Evolutionary conservation across 1,140 invertebrate genomes (phyloP).

Genomic region (Drosophila miranda): DNA sequence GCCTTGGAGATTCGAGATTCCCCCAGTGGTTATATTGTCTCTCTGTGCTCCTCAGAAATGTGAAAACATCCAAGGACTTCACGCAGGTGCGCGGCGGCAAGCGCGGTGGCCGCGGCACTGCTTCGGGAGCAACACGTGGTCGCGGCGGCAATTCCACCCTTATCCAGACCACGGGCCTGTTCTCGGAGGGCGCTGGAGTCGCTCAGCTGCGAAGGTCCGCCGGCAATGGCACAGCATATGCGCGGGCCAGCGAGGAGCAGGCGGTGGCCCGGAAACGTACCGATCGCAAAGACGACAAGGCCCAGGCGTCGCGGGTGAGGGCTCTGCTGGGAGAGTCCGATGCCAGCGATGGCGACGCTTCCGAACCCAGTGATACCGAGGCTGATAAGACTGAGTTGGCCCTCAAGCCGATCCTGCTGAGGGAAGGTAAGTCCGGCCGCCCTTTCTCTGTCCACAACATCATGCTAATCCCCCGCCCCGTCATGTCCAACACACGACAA

Average conservation of each 20-base stretch:
- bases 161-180: conserved; percentile 76
- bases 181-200: conserved; percentile 76
- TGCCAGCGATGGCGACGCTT: conserved; percentile 38
- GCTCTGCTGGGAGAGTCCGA: conserved; percentile 59
- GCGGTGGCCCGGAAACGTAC: conserved; percentile 56
- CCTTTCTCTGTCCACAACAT: background rate
- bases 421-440: conserved; percentile 53
- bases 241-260: conserved; percentile 52
- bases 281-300: conserved; percentile 62
- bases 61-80: conserved; percentile 78
- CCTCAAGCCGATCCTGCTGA: conserved; percentile 61
- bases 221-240: conserved; percentile 44
- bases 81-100: conserved; percentile 59
- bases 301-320: conserved; percentile 29
- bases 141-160: conserved; percentile 59
- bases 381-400: conserved; percentile 75
- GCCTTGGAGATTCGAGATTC: background rate
- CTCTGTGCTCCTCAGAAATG: conserved; percentile 45
- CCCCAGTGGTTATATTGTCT: background rate
- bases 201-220: conserved; percentile 55
- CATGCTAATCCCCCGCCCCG: too few species aligned
- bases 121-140: conserved; percentile 46
- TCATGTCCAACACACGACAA: too few species aligned
- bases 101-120: conserved; percentile 49
- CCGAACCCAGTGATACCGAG: conserved; percentile 60